Evolutionary conservation across 2,888 invertebrate species (phyloP).

Genomic region (Hydriomena furcata): DNA sequence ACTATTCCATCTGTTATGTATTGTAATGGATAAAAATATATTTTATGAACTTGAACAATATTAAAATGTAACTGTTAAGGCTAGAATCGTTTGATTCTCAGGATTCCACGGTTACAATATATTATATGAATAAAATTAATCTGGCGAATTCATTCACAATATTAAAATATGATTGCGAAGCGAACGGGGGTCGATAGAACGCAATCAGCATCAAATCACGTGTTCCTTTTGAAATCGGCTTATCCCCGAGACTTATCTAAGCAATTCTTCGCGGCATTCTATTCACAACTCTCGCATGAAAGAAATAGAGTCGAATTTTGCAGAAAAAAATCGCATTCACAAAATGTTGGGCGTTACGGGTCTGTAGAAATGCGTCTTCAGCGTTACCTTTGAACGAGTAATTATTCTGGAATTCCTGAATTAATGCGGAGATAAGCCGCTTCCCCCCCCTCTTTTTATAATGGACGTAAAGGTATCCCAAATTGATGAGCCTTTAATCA

Average conservation of each 20-base stretch:
- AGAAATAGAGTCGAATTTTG: conserved; percentile 44
- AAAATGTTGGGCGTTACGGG: conserved; percentile 54
- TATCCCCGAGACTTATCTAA: conserved; percentile 64
- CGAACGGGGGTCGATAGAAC: conserved; percentile 48
- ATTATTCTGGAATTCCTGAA: conserved; percentile 77
- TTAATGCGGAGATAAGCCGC: conserved; percentile 74
- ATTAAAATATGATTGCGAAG: conserved; percentile 77
- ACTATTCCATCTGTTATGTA: too few relatives aligned
- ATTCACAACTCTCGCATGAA: conserved; percentile 47
- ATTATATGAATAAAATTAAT: conserved; percentile 60
- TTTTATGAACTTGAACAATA: too few relatives aligned
- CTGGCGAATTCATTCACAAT: conserved; percentile 71
- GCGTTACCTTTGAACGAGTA: conserved; percentile 75
- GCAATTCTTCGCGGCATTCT: conserved; percentile 38
- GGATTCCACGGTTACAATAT: conserved; percentile 48
- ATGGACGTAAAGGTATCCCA: conserved; percentile 46
- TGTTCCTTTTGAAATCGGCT: conserved; percentile 79
- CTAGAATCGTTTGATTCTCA: conserved; percentile 17
- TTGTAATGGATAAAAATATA: too few relatives aligned
- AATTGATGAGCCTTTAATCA: conserved; percentile 52
- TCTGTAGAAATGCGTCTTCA: conserved; percentile 58
- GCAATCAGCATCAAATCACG: conserved; percentile 80
- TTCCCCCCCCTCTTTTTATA: conserved; percentile 48
- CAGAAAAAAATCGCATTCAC: conserved; percentile 31
- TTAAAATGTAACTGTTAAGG: too few relatives aligned